Conservation (phyloP, 2,888 invertebrate species). For the Falcaria lacertinaria region DNA sequence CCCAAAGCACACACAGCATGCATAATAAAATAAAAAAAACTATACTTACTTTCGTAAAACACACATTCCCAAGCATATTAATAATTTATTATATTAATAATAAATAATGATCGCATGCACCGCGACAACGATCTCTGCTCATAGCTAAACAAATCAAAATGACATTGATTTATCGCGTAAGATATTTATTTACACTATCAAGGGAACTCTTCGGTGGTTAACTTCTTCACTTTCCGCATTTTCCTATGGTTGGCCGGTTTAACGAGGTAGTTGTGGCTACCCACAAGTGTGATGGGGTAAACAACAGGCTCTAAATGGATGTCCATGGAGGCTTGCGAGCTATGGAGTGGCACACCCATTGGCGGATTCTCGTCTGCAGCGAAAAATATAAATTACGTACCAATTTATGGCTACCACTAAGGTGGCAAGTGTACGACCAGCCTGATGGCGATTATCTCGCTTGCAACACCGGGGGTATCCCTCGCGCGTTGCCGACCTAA, state of each 20-base stretch:
- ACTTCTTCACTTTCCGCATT: slow-evolving; percentile 30
- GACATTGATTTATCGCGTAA: slow-evolving; percentile 37
- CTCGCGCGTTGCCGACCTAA: no score
- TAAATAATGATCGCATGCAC: slow-evolving; percentile 49
- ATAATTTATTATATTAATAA: slow-evolving; percentile 10
- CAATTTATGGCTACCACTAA: neutral
- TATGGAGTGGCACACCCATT: slow-evolving; percentile 48
- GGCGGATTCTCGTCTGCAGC: slow-evolving; percentile 41
- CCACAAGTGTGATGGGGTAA: slow-evolving; percentile 15
- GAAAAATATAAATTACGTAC: slow-evolving; percentile 19
- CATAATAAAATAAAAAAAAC: slow-evolving; percentile 6
- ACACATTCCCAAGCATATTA: slow-evolving; percentile 42
- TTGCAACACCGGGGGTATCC: no score
- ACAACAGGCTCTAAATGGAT: slow-evolving; percentile 39
- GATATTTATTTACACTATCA: slow-evolving; percentile 28
- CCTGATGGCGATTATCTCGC: no score
- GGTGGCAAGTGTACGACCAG: neutral
- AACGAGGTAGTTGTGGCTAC: slow-evolving; percentile 42
- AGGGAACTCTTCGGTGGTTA: slow-evolving; percentile 11
- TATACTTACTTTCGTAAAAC: slow-evolving; percentile 16
- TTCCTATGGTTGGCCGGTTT: slow-evolving; percentile 34
- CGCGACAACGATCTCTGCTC: slow-evolving; percentile 58
- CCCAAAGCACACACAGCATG: slow-evolving; percentile 14
- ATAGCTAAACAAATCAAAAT: slow-evolving; percentile 31
- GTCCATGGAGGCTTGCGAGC: slow-evolving; percentile 57